A percentile compares a stretch with the other conserved stretches of the same genome.
Evolutionary conservation across 2,797 vertebrate species (phyloP).

Genomic region (Apogon talboti): DNA sequence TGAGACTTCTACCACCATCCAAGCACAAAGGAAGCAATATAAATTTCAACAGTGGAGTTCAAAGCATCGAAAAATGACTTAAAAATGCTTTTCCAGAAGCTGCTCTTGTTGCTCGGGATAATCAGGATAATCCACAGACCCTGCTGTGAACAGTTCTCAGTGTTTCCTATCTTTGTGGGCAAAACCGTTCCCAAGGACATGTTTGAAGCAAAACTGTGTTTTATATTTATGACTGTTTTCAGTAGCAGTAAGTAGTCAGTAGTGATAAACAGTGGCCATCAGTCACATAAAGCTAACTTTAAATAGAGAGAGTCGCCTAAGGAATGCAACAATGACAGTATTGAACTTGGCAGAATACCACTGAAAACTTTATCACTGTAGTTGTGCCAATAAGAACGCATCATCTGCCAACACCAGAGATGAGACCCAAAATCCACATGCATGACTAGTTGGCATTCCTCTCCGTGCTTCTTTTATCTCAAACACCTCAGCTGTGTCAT

Average conservation of each 20-base stretch:
- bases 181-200: background rate
- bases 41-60: constrained; percentile 15
- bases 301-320: background rate
- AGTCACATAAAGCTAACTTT: background rate
- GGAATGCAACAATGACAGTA: constrained; percentile 2
- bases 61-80: constrained; percentile 17
- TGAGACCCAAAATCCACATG: background rate
- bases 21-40: background rate
- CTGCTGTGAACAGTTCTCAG: constrained; percentile 12
- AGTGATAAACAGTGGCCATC: constrained; percentile 24
- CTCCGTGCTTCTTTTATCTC: too few species aligned
- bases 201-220: constrained; percentile 7
- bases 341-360: constrained; percentile 1
- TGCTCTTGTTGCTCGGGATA: constrained; percentile 8
- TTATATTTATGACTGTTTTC: background rate
- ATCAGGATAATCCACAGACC: constrained; percentile 24
- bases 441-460: too few species aligned
- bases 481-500: too few species aligned
- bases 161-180: background rate
- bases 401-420: background rate
- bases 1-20: background rate
- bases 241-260: background rate
- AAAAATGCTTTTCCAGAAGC: background rate
- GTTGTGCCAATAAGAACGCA: background rate
- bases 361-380: constrained; percentile 2